Base-by-base conservation (phyloP, 2,888 invertebrate genomes). In the Drosophila gaucha region DNA sequence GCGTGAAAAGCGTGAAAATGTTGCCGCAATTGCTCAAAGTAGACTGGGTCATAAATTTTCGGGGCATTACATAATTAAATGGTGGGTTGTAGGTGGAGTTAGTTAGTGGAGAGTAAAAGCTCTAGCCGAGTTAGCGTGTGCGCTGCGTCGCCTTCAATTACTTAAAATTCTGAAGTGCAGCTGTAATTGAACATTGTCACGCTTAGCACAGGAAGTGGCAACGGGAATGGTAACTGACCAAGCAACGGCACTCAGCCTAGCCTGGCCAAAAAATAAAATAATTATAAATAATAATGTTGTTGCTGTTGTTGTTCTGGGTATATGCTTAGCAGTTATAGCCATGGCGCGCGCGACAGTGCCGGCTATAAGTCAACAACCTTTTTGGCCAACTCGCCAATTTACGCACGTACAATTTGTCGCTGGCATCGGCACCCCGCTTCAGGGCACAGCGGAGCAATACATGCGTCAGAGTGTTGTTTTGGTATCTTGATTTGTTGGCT, bases 81-180 rank as follows among this genome's bases (percentile, higher is more conserved):
- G 65, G 52, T 20, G 33, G 35, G 38, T 36, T 20, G 55, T 46
- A 28, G 33, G 28, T 20, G 59, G 20, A 18, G 26, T 22, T 4
- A 28, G 14, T 10, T 8, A n/a, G 14, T 22, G 39, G 9, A 22
- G 36, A 43, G n/a, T n/a, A n/a, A n/a, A n/a, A n/a, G 31, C 0
- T n/a, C 12, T 22, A 56, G 64, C 49, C 28, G 55, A 64, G 79
- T 69, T 83, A 63, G 80, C 67, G 70, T 78, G 84, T 63, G 67
- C 47, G 62, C 31, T 62, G 67, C 44, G 66, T 22, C 30, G 64
- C 52, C 78, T 86, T 83, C 84, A 86, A 84, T 84, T 84, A 84
- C 84, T 84, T 84, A 86, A 86, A 84, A 86, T 86, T 84, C 84
- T 84, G 72, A 77, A 84, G 74, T 84, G 82, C 62, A 67, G 72